These are phyloP conservation scores for Zhengitettix transpicula DNA, from an alignment of 2,888 invertebrate genomes.

Conservation along the genomic window DNA sequence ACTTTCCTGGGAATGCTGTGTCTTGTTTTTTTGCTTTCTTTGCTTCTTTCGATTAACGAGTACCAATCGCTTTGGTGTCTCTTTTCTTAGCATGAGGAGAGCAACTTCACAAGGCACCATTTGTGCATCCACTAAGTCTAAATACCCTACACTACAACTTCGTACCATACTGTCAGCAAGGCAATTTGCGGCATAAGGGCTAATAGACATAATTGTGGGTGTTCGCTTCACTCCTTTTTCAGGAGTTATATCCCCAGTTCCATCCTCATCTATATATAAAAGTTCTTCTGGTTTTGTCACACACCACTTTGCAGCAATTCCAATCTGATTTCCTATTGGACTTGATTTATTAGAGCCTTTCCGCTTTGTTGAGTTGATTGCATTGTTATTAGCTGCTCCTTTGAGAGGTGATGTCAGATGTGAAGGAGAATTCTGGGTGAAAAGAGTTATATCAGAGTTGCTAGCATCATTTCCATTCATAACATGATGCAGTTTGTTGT, in stretches of 20 bases:
- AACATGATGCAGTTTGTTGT: conserved; percentile 1
- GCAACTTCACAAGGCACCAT: conserved; percentile 59
- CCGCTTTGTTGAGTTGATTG: conserved; percentile 13
- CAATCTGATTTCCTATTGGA: conserved; percentile 16
- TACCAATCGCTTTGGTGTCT: conserved; percentile 60
- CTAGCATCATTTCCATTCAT: conserved; percentile 2
- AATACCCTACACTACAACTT: conserved; percentile 76
- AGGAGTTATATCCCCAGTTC: conserved; percentile 17
- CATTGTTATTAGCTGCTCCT: conserved; percentile 9
- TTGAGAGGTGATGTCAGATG: conserved; percentile 1
- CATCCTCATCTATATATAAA: conserved; percentile 50
- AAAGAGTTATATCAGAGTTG: conserved; percentile 4
- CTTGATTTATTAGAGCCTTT: conserved; percentile 16
- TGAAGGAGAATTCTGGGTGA: neutral
- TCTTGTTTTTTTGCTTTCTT: conserved; percentile 20
- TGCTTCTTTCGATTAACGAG: conserved; percentile 44
- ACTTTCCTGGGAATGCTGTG: conserved; percentile 2
- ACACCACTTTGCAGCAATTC: conserved; percentile 9
- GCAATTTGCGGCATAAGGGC: conserved; percentile 41
- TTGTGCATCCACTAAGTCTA: conserved; percentile 65
- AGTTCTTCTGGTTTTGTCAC: conserved; percentile 37
- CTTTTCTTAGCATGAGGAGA: conserved; percentile 49
- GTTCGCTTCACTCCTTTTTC: conserved; percentile 26
- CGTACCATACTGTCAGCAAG: conserved; percentile 52
- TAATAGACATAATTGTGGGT: conserved; percentile 36